Evolutionary conservation across 1,140 invertebrate species (phyloP).

Genomic region (Trinorchestia longiramus): DNA sequence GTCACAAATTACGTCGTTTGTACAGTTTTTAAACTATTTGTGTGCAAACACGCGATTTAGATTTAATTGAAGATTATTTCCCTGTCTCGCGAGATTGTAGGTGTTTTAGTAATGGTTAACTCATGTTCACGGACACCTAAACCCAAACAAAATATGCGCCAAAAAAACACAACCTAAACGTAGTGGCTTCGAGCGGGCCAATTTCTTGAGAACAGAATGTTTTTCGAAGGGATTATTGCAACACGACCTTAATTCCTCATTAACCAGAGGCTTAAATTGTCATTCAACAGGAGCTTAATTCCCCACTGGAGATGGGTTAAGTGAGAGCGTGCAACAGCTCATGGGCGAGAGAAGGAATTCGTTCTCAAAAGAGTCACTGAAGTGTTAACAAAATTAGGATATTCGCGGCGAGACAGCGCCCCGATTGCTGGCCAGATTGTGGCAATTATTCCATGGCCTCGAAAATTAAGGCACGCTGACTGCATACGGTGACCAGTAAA

Average conservation of each 20-base stretch:
- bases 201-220: background rate
- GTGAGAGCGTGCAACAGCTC: slow-evolving; percentile 2
- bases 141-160: background rate
- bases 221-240: background rate
- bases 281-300: slow-evolving; percentile 39
- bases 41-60: background rate
- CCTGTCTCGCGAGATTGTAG: background rate
- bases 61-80: background rate
- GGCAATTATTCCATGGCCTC: background rate
- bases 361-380: slow-evolving; percentile 19
- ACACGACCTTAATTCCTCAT: slow-evolving; percentile 2
- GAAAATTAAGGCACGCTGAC: no score
- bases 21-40: background rate
- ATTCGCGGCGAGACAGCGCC: background rate
- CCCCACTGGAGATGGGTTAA: background rate
- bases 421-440: background rate
- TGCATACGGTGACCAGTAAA: no score
- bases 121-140: background rate
- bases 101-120: slow-evolving; percentile 15
- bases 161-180: background rate
- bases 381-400: slow-evolving; percentile 21
- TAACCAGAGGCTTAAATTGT: background rate
- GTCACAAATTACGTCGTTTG: background rate
- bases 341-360: slow-evolving; percentile 42
- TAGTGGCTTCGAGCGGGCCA: background rate